Percentiles rank a stretch among this genome's conserved stretches.
These are phyloP conservation scores for Poeciliopsis occidentalis DNA, from an alignment of 2,113 vertebrate genomes.

Conservation along the genomic window DNA sequence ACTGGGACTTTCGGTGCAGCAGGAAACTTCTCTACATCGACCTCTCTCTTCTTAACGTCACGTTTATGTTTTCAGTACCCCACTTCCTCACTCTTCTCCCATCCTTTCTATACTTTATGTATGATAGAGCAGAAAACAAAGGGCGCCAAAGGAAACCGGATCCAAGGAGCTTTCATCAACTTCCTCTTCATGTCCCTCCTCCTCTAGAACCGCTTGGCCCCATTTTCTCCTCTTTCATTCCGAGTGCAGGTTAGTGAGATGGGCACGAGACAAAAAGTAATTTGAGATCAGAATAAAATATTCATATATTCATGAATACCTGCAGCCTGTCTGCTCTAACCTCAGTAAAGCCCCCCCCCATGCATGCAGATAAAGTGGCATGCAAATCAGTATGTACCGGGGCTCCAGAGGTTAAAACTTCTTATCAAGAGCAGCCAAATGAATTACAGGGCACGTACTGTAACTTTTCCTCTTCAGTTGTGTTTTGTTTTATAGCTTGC, in stretches of 20 bases:
- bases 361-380: neutral
- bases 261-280: conserved; percentile 71
- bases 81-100: conserved; percentile 3
- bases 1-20: neutral
- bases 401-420: no score
- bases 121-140: conserved; percentile 22
- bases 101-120: conserved; percentile 18
- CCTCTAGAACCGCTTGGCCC: conserved; percentile 6
- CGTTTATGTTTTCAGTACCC: neutral
- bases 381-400: neutral
- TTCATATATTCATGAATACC: conserved; percentile 76
- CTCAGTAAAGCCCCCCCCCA: conserved; percentile 1
- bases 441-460: neutral
- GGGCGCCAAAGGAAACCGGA: conserved; percentile 6
- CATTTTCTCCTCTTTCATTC: conserved; percentile 9
- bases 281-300: conserved; percentile 74
- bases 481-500: neutral
- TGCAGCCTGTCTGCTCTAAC: conserved; percentile 37
- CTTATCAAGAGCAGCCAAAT: neutral
- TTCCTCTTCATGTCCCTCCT: neutral
- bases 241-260: conserved; percentile 41
- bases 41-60: neutral
- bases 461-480: neutral
- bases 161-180: neutral
- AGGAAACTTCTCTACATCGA: conserved; percentile 9